A percentile compares a stretch with the other conserved stretches of the same genome.
Conservation (phyloP, 1,140 invertebrate genomes). For the Dreissena rostriformis region DNA sequence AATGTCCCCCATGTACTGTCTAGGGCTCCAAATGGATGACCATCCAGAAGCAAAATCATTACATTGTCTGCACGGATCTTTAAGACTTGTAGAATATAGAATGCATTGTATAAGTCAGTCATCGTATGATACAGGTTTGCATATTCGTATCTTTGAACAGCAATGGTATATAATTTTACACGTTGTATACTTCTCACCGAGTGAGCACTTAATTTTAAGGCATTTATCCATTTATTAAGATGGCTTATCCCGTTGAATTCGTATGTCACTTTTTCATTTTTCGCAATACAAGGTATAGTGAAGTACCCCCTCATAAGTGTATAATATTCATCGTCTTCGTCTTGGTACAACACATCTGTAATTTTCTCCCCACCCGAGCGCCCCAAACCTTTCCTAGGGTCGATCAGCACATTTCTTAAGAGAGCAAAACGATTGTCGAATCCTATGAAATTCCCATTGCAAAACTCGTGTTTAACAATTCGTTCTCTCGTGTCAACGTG, state of each 20-base stretch:
- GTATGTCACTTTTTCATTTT: neutral
- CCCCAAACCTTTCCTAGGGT: slow-evolving; percentile 43
- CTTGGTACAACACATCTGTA: slow-evolving; percentile 71
- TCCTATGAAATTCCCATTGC: slow-evolving; percentile 52
- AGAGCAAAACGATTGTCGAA: slow-evolving; percentile 60
- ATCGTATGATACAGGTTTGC: slow-evolving; percentile 78
- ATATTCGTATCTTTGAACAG: slow-evolving; percentile 75
- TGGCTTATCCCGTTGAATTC: slow-evolving; percentile 53
- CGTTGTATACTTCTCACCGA: neutral
- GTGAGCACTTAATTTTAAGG: slow-evolving; percentile 7
- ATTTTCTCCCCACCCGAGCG: slow-evolving; percentile 72
- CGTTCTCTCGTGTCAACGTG: neutral
- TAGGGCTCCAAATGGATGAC: slow-evolving; percentile 71
- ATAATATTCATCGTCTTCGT: slow-evolving; percentile 71
- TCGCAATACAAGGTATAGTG: slow-evolving; percentile 49
- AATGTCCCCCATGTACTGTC: slow-evolving; percentile 71
- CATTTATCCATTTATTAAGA: slow-evolving; percentile 61
- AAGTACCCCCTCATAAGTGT: slow-evolving; percentile 67
- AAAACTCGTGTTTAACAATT: neutral
- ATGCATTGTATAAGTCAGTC: slow-evolving; percentile 78
- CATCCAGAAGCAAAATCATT: slow-evolving; percentile 73
- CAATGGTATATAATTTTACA: slow-evolving; percentile 57
- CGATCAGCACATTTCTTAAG: slow-evolving; percentile 56
- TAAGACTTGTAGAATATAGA: slow-evolving; percentile 70
- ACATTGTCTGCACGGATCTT: slow-evolving; percentile 61